phyloP scores from a whole-genome alignment of 2,888 invertebrate species.

The Drosophila mercatorum region DNA sequence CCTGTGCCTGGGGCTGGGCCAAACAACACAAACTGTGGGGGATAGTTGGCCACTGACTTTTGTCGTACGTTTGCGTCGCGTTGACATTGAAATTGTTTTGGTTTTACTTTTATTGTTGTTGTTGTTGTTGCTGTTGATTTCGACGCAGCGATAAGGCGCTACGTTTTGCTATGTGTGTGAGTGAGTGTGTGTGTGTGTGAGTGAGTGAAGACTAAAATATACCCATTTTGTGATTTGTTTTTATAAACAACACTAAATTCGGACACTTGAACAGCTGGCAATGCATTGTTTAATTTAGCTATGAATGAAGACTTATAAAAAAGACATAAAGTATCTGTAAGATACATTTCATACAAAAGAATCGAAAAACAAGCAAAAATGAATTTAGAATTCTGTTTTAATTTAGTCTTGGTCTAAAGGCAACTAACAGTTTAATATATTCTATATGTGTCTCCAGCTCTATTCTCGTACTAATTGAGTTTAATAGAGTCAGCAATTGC shows the following conservation, averaged over 20 bases:
- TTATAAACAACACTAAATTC: conserved; percentile 69
- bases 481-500: conserved; percentile 9
- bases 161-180: conserved; percentile 42
- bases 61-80: conserved; percentile 53
- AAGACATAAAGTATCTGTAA: conserved; percentile 26
- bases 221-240: conserved; percentile 68
- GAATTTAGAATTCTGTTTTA: background rate
- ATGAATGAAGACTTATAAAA: conserved; percentile 11
- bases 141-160: conserved; percentile 75
- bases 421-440: background rate
- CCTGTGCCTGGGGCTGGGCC: background rate
- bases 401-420: background rate
- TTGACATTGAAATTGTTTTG: conserved; percentile 81
- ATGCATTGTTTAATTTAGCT: conserved; percentile 40
- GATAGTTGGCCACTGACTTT: conserved; percentile 75
- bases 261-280: conserved; percentile 51
- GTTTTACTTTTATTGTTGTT: conserved; percentile 49
- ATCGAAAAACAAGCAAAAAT: too few species aligned
- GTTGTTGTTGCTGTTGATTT: conserved; percentile 63
- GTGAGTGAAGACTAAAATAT: conserved; percentile 52
- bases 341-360: conserved; percentile 8
- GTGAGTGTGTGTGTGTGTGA: background rate
- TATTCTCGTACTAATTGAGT: background rate
- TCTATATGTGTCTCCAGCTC: background rate
- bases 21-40: conserved; percentile 11